Conservation (phyloP, 1,140 invertebrate species). For the Saccostrea glomerata region DNA sequence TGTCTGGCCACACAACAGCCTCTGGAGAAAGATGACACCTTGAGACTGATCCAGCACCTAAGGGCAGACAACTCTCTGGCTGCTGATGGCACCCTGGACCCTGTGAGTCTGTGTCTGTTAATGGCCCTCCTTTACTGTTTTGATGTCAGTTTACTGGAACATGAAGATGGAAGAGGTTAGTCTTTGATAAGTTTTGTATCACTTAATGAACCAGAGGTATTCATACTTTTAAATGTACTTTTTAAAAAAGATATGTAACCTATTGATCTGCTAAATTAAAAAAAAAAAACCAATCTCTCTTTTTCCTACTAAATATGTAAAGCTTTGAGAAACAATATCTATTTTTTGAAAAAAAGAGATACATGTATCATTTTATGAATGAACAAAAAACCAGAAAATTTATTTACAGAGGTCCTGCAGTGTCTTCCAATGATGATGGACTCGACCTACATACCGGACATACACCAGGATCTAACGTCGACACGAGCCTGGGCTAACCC, state of each 20-base stretch:
- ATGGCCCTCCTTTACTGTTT: conserved; percentile 92
- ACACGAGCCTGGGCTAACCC: conserved; percentile 82
- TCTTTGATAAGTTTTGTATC: neutral
- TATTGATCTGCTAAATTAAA: too few species aligned
- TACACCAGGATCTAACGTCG: conserved; percentile 82
- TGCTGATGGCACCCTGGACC: conserved; percentile 83
- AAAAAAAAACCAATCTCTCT: too few species aligned
- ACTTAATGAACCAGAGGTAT: too few species aligned
- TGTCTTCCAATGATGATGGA: conserved; percentile 87
- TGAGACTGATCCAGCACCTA: conserved; percentile 79
- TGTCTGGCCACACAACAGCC: conserved; percentile 91
- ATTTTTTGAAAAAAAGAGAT: too few species aligned
- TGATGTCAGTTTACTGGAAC: conserved; percentile 87
- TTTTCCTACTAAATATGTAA: too few species aligned
- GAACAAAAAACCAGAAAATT: neutral
- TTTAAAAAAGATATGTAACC: too few species aligned
- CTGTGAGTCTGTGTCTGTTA: conserved; percentile 87
- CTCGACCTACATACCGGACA: conserved; percentile 82
- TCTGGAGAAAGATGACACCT: conserved; percentile 82
- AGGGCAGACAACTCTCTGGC: conserved; percentile 69
- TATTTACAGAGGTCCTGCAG: neutral
- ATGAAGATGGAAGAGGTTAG: conserved; percentile 79
- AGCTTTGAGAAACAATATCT: too few species aligned
- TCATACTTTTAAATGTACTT: too few species aligned
- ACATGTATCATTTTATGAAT: too few species aligned